These are phyloP conservation scores for Prinia subflava DNA, from an alignment of 2,113 vertebrate genomes.

Conservation along the genomic window DNA sequence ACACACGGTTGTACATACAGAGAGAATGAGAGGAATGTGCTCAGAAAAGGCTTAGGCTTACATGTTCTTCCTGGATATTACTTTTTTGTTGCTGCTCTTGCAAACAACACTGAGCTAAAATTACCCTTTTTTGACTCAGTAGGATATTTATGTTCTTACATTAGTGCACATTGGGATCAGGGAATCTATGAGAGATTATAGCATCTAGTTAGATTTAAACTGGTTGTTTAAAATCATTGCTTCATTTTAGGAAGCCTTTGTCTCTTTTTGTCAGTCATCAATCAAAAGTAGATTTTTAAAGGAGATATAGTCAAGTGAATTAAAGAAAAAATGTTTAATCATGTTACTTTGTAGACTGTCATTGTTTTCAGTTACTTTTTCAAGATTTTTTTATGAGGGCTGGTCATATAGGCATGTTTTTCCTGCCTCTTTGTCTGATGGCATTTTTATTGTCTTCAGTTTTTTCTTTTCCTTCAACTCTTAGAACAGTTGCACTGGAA, in stretches of 20 bases:
- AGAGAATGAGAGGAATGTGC: neutral
- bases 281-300: neutral
- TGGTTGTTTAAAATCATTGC: neutral
- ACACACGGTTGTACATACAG: neutral
- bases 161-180: neutral
- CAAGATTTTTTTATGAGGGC: neutral
- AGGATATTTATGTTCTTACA: neutral
- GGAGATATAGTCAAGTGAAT: neutral
- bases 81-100: neutral
- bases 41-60: neutral
- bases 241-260: neutral
- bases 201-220: neutral
- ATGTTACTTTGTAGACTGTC: neutral
- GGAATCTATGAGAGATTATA: neutral
- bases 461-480: neutral
- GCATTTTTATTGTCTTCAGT: neutral
- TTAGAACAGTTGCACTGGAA: neutral
- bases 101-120: neutral
- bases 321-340: neutral
- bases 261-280: neutral
- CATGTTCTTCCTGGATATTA: neutral
- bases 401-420: neutral
- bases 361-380: neutral
- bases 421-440: neutral
- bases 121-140: neutral